A percentile compares a stretch with the other conserved stretches of the same genome.
phyloP scores from a whole-genome alignment of 2,888 invertebrate species.

The Drosophila planitibia region DNA sequence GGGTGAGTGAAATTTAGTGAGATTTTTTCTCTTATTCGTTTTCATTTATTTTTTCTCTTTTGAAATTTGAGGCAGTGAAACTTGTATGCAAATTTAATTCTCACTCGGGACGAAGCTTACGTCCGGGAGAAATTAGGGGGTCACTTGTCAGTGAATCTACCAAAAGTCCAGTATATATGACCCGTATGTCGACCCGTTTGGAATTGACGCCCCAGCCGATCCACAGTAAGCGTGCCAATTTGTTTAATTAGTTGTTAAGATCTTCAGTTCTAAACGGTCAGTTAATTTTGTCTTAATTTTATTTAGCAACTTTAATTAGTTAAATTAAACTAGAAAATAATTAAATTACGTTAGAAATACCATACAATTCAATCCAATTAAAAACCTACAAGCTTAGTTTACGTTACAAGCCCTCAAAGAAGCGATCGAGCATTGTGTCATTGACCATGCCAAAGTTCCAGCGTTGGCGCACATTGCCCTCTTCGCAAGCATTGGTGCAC shows the following conservation, averaged over 20 bases:
- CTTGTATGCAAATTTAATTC: background rate
- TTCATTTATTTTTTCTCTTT: background rate
- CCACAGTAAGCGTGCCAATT: too few species aligned
- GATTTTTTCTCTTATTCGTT: background rate
- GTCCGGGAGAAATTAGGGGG: background rate
- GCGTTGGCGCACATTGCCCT: conserved; percentile 73
- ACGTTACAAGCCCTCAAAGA: conserved; percentile 39
- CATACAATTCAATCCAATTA: background rate
- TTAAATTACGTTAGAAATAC: background rate
- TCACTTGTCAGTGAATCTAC: background rate
- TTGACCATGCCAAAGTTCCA: conserved; percentile 82
- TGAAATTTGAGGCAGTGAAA: background rate
- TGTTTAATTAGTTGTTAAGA: background rate
- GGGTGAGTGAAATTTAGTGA: background rate
- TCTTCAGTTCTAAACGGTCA: background rate
- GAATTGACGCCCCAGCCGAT: background rate
- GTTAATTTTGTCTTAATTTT: background rate
- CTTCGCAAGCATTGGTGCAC: conserved; percentile 89
- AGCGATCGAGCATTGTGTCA: conserved; percentile 69
- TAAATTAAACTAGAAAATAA: background rate
- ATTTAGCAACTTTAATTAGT: background rate
- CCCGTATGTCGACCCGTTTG: background rate
- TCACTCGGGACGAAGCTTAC: background rate
- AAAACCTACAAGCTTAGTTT: background rate
- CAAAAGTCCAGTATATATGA: background rate